Evolutionary conservation across 2,113 vertebrate genomes (phyloP), one percentile per base, ranked within the genome.

Genomic region (Microcebus tavaratra): DNA sequence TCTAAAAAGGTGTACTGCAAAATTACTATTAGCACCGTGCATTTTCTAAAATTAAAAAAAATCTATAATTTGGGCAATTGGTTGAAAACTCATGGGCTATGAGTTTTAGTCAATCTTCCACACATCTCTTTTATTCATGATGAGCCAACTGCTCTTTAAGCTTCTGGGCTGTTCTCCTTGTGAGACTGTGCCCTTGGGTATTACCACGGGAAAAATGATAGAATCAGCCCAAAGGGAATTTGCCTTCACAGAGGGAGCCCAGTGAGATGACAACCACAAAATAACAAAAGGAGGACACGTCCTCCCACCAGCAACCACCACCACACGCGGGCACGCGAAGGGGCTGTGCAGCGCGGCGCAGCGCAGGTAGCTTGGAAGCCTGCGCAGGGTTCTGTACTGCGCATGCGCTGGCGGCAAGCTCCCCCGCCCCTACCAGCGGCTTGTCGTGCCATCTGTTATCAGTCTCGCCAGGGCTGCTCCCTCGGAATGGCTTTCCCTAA

Each of bases 391-490:
- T 39, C 68, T 50, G 17, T 20, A 75, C 27, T 13, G 55, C n/a
- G 39, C 85, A 55, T 76, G 55, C 0, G 36, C 65, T 55, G 2
- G 21, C 97, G 96, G 96, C 94, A 96, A 94, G 96, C 36, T 31
- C 29, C 88, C 53, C 53, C 20, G 10, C 80, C 80, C 63, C 80
- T 96, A 93, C 98, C 98, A 98, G 98, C 98, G 98, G 98, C 98
- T 98, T 97, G 97, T 82, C 94, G 93, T 97, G 96, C 98, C 98
- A 99, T 99, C 99, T 99, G 99, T 98, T 98, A 98, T 92, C 91
- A 36, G 57, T 36, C 31, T 81, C 91, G 96, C 97, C 98, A 96
- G 93, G 98, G 98, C 97, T 96, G 98, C 95, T 98, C 98, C 98
- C 97, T 98, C 97, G 98, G 96, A 98, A 98, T 97, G 97, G 98